Conservation (phyloP, 2,888 invertebrate genomes). For the Macroteleia sp. region DNA sequence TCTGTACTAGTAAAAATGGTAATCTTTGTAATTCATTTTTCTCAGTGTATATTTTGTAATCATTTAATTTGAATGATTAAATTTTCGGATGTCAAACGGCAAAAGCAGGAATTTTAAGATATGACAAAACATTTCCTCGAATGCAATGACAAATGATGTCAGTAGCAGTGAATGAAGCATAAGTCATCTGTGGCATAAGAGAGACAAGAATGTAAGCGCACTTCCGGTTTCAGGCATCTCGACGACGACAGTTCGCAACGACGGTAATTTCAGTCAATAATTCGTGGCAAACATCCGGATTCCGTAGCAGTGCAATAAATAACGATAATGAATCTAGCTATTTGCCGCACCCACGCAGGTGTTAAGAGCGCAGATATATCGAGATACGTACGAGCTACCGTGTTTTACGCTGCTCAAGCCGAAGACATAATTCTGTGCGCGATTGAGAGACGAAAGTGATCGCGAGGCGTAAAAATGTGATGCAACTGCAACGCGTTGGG, state of each 20-base stretch:
- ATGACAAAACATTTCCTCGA: conserved; percentile 24
- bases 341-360: conserved; percentile 67
- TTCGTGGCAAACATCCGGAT: conserved; percentile 64
- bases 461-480: conserved; percentile 59
- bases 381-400: conserved; percentile 62
- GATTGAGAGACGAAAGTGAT: conserved; percentile 61
- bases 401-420: conserved; percentile 38
- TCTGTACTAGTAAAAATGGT: too few relatives aligned
- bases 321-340: conserved; percentile 66
- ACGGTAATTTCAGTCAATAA: conserved; percentile 17
- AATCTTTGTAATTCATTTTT: too few relatives aligned
- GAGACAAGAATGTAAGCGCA: neutral
- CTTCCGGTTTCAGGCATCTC: conserved; percentile 30
- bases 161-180: neutral
- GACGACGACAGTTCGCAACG: neutral
- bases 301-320: conserved; percentile 62
- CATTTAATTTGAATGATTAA: too few relatives aligned
- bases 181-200: conserved; percentile 14
- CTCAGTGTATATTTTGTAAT: too few relatives aligned
- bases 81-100: too few relatives aligned
- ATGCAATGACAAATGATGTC: conserved; percentile 25
- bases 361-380: conserved; percentile 58
- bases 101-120: too few relatives aligned
- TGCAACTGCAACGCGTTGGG: conserved; percentile 58
- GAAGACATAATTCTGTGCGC: conserved; percentile 53